Conservation (phyloP, 2,888 invertebrate species). For the Caenorhabditis japonica region DNA sequence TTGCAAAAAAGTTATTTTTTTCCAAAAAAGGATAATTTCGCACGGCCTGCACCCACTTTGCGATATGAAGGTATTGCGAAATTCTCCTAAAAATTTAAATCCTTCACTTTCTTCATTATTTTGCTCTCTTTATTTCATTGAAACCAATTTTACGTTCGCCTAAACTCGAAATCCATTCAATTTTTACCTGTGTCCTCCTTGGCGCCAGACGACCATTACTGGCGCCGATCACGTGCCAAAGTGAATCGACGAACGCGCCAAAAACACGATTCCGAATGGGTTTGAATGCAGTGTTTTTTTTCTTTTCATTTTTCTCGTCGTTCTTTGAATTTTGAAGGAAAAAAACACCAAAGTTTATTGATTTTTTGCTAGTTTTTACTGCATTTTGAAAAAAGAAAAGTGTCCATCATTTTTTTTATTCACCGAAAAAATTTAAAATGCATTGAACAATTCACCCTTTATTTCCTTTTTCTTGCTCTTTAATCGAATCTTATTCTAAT, state of each 20-base stretch:
- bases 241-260: slow-evolving; percentile 33
- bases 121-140: too few species aligned
- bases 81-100: too few species aligned
- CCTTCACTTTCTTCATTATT: too few species aligned
- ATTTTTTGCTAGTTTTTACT: background rate
- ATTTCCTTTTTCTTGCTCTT: background rate
- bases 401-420: slow-evolving; percentile 1
- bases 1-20: too few species aligned
- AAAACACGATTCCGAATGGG: slow-evolving; percentile 37
- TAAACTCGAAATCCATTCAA: too few species aligned
- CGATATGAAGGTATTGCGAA: too few species aligned
- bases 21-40: too few species aligned
- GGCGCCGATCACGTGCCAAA: slow-evolving; percentile 18
- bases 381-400: background rate
- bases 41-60: too few species aligned
- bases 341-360: background rate
- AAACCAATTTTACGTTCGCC: too few species aligned
- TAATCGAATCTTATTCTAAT: background rate
- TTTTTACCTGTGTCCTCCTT: too few species aligned
- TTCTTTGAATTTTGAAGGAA: background rate
- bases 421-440: background rate
- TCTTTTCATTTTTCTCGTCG: slow-evolving; percentile 7
- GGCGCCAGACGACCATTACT: slow-evolving; percentile 19
- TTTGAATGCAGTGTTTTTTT: slow-evolving; percentile 15
- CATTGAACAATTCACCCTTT: too few species aligned